Conservation (phyloP, 2,797 vertebrate genomes). For the Zenarchopterus dispar region DNA sequence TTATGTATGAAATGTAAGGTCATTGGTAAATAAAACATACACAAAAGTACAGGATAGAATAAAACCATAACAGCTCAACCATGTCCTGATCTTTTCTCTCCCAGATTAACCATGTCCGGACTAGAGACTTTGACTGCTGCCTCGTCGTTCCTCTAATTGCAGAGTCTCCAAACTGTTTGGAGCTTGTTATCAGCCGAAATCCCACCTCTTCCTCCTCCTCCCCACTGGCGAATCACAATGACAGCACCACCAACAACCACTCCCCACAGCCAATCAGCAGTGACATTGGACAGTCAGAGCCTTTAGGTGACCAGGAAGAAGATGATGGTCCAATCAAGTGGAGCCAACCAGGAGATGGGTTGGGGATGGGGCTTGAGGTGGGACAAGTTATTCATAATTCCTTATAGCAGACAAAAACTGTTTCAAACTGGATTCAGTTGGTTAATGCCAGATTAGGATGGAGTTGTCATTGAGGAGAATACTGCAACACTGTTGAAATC, state of each 20-base stretch:
- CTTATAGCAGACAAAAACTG: conserved; percentile 66
- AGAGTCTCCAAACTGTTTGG: conserved; percentile 94
- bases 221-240: conserved; percentile 68
- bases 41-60: too few species aligned
- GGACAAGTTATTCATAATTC: conserved; percentile 69
- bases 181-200: conserved; percentile 96
- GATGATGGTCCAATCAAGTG: conserved; percentile 69
- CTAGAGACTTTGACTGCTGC: conserved; percentile 98
- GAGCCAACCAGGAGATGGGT: conserved; percentile 70
- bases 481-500: conserved; percentile 20
- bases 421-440: conserved; percentile 36
- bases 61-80: too few species aligned
- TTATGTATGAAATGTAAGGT: too few species aligned
- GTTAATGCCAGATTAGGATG: conserved; percentile 38
- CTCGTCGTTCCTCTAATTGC: conserved; percentile 97
- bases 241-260: conserved; percentile 50
- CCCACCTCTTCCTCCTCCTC: conserved; percentile 74
- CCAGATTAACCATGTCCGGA: conserved; percentile 96
- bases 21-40: too few species aligned
- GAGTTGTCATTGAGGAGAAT: conserved; percentile 29
- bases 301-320: conserved; percentile 51
- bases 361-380: conserved; percentile 46
- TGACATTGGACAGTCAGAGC: conserved; percentile 48
- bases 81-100: neutral
- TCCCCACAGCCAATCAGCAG: conserved; percentile 47